Conservation (phyloP, 2,113 vertebrate genomes). For the Syngnathus floridae region DNA sequence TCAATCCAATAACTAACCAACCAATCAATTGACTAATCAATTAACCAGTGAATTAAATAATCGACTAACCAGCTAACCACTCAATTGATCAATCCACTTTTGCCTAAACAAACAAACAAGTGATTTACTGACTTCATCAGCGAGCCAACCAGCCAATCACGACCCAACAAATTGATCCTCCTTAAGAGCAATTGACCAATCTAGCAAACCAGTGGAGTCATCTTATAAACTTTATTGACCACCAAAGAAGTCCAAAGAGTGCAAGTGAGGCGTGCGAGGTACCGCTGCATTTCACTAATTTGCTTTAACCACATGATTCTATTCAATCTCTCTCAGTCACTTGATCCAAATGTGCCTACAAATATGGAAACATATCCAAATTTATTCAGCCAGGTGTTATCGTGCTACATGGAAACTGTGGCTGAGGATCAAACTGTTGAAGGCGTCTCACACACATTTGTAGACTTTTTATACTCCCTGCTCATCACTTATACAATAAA, state of each 20-base stretch:
- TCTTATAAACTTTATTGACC: too few relatives aligned
- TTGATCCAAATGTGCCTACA: slow-evolving; percentile 64
- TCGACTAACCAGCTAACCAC: not conserved
- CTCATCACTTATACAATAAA: slow-evolving; percentile 35
- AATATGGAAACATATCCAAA: slow-evolving; percentile 67
- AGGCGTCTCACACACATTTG: slow-evolving; percentile 16
- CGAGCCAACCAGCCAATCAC: too few relatives aligned
- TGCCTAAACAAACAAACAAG: not conserved
- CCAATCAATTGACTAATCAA: not conserved
- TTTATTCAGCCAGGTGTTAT: slow-evolving; percentile 55
- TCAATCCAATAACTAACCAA: too few relatives aligned
- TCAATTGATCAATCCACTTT: not conserved
- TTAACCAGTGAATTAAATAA: not conserved
- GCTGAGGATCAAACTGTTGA: slow-evolving; percentile 27
- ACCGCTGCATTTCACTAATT: not conserved
- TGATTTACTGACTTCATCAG: too few relatives aligned
- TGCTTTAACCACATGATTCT: not conserved
- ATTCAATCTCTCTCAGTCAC: slow-evolving; percentile 30
- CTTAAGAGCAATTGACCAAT: too few relatives aligned
- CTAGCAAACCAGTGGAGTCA: too few relatives aligned
- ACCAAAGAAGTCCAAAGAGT: not conserved
- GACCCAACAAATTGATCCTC: not conserved
- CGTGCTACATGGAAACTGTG: slow-evolving; percentile 31
- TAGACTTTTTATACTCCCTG: slow-evolving; percentile 47
- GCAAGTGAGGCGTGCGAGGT: not conserved